Base-by-base conservation (phyloP, 1,140 invertebrate species). In the Asobara japonica region DNA sequence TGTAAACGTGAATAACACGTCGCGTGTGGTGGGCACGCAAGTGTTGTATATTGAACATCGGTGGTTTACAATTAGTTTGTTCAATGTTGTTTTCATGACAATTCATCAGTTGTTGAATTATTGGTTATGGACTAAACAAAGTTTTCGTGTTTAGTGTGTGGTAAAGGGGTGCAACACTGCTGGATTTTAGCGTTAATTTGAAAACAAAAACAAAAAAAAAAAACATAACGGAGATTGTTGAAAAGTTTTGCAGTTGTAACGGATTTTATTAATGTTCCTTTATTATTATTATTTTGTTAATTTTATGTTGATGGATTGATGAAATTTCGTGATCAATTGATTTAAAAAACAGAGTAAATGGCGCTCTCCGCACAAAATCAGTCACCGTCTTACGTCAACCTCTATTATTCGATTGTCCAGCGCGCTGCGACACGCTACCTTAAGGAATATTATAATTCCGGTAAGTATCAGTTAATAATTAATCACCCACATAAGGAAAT, bases 391-490 rank as follows among this genome's bases (percentile, higher is more conserved):
- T 88, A 87, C 81, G 86, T 88, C 77, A 88, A 86, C 83, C 82
- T 88, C 74, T 88, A 87, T 80, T 88, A 88, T 76, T 88, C 87
- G 81, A 87, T 88, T 80, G 87, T 88, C 77, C 86, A 88, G 79
- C 86, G 87, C 74, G 86, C 86, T 76, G 86, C 86, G 75, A 86
- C 86, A 75, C 85, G 86, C 75, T 88, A 88, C 82, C 87, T 87
- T 83, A 88, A 88, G 83, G 86, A 88, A 82, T 88, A 88, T 79
- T 88, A 87, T 85, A 87, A 86, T 81, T 84, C 86, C 80, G 87
- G 87, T 88, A 84, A 88, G 87, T 88, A 83, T 68, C 18, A 6
- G 41, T 45, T 16, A 62, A 62, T 11, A 31, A 62, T 16, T 0
- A 3, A 16, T 13, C n/a, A 56, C 33, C 31, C 13, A 6, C 27